Conservation (phyloP, 2,113 vertebrate genomes). For the Ailurus styani region DNA sequence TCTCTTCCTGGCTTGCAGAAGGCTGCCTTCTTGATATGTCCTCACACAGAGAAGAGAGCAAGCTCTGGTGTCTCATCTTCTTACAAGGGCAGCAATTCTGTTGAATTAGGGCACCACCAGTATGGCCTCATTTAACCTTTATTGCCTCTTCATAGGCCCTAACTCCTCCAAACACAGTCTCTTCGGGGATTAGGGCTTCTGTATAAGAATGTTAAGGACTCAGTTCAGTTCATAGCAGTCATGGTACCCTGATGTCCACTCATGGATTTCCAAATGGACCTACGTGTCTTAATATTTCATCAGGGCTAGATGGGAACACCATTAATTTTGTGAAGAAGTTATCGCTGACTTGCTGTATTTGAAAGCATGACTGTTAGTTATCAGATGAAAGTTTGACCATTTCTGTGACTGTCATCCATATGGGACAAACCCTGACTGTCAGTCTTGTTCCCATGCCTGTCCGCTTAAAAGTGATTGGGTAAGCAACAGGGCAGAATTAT, state of each 20-base stretch:
- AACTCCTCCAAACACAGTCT: neutral
- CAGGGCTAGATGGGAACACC: neutral
- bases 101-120: neutral
- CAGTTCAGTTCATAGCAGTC: neutral
- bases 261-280: neutral
- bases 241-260: no score
- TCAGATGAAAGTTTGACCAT: neutral
- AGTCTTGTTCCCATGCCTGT: neutral
- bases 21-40: neutral
- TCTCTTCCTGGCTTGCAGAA: neutral
- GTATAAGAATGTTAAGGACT: neutral
- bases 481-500: neutral
- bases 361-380: neutral
- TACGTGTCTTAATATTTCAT: neutral
- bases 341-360: neutral
- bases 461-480: neutral
- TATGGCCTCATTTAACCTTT: neutral
- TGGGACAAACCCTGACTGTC: neutral
- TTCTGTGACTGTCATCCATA: neutral
- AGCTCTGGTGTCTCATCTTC: neutral
- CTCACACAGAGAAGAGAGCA: neutral
- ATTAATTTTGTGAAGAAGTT: neutral
- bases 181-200: neutral
- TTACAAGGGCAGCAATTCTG: neutral
- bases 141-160: neutral